These are phyloP conservation scores for Meloidogyne floridensis DNA, from an alignment of 1,140 invertebrate genomes.

Conservation along the genomic window DNA sequence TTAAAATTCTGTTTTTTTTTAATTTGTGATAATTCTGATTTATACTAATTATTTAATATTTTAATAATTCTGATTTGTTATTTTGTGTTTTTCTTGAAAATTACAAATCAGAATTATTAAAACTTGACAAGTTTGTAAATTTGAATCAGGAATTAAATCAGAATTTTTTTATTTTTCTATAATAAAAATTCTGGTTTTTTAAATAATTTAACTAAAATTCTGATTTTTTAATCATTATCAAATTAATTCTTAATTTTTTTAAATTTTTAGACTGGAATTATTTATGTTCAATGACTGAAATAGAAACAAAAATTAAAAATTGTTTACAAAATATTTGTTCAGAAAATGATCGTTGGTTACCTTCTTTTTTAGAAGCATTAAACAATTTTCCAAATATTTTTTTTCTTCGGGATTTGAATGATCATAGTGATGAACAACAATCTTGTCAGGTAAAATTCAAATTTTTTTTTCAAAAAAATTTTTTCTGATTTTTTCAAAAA, in stretches of 20 bases:
- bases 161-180: background rate
- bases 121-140: too few species aligned
- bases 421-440: background rate
- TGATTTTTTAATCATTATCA: too few species aligned
- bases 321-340: constrained; percentile 21
- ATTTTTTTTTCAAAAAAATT: background rate
- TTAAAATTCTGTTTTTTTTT: too few species aligned
- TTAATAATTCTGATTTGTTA: too few species aligned
- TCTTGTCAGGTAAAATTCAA: constrained; percentile 14
- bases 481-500: too few species aligned
- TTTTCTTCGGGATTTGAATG: constrained; percentile 18
- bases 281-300: constrained; percentile 33
- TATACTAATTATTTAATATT: too few species aligned
- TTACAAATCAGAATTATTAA: too few species aligned
- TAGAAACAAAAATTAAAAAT: constrained; percentile 17
- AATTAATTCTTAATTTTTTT: background rate
- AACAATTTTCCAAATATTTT: constrained; percentile 18
- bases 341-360: background rate
- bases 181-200: background rate
- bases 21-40: too few species aligned
- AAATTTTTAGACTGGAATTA: constrained; percentile 37
- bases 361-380: constrained; percentile 23
- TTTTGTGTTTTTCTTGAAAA: too few species aligned
- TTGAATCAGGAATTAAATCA: too few species aligned
- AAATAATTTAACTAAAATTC: background rate